Percentiles rank a stretch among this genome's conserved stretches.
Evolutionary conservation across 2,888 invertebrate genomes (phyloP).

Genomic region (Lochmaea crataegi): DNA sequence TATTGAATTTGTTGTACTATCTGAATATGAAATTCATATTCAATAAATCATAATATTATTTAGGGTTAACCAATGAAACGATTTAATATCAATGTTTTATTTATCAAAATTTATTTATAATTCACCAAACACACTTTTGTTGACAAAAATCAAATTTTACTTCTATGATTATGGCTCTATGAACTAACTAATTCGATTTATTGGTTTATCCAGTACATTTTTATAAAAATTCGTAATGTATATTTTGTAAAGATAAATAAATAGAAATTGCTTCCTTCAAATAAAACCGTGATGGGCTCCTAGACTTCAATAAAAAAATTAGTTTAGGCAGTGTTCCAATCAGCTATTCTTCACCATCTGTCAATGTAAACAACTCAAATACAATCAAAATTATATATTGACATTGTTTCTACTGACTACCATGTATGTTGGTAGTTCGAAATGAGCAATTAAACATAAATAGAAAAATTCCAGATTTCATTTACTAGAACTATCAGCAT

Average conservation of each 20-base stretch:
- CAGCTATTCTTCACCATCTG: conserved; percentile 47
- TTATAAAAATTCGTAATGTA: not conserved
- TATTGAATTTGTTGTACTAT: not conserved
- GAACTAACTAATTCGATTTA: not conserved
- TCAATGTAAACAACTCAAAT: conserved; percentile 29
- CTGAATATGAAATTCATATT: not conserved
- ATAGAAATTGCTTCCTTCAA: not conserved
- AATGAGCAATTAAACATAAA: not conserved
- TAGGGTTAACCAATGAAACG: not conserved
- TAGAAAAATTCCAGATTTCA: not conserved
- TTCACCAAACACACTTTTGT: too few relatives aligned
- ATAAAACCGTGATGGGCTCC: not conserved
- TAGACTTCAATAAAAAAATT: conserved; percentile 48
- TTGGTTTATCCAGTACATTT: not conserved
- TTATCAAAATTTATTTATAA: not conserved
- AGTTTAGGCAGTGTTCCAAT: conserved; percentile 41
- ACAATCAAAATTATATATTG: conserved; percentile 29
- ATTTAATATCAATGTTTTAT: not conserved
- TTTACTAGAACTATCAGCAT: not conserved
- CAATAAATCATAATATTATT: not conserved
- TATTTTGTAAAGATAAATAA: not conserved
- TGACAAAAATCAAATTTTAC: too few relatives aligned
- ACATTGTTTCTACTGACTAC: conserved; percentile 31
- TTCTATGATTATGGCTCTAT: not conserved
- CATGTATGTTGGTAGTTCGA: not conserved